Base-by-base conservation (phyloP, 2,113 vertebrate genomes). In the Prietella phreatophila region DNA sequence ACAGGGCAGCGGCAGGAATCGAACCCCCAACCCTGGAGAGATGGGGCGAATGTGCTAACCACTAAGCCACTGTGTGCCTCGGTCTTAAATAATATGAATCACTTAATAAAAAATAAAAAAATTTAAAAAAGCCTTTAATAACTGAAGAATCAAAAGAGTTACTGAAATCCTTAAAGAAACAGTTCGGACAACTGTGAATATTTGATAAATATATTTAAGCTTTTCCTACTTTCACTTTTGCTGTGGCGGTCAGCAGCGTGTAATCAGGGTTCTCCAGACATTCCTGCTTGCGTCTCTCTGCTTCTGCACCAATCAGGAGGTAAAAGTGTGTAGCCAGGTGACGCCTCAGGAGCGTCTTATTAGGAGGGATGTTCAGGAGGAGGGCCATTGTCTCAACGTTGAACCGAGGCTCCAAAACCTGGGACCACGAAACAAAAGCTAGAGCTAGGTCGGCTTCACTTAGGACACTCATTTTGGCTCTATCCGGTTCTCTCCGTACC, bases 241-340 rank as follows among this genome's bases (percentile, higher is more conserved):
- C 97, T 0, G 97, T 98, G n/a, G 98, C 97, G 0, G 97, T 98
- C 89, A 99, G 95, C 2, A 98, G 94, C 0, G 92, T 83, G 0
- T 99, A 98, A 92, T 99, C 97, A 0, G 97, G 97, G 78, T 96
- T 94, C 89, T 99, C 98, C 94, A 99, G 96, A 89, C 96, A 95
- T 11, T 98, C 97, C 2, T 97, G 96, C 79, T 99, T 99, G 91
- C 96, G 96, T 85, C 95, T 93, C 91, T 99, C 97, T 0, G 97
- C 97, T 90, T 98, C 97, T 0, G 93, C 94, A n/a, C 98, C 98
- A 0, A 99, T 90, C 33, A 99, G 95, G 78, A 99, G 96, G 92
- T 98, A 97, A 94, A 99, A 99, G 79, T 99, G 97, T 3, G 98
- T 99, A 0, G 97, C 98, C 93, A 99, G 91, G 93, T 99, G 98